Evolutionary conservation across 1,140 invertebrate genomes (phyloP).

Genomic region (Drosophila neocordata): DNA sequence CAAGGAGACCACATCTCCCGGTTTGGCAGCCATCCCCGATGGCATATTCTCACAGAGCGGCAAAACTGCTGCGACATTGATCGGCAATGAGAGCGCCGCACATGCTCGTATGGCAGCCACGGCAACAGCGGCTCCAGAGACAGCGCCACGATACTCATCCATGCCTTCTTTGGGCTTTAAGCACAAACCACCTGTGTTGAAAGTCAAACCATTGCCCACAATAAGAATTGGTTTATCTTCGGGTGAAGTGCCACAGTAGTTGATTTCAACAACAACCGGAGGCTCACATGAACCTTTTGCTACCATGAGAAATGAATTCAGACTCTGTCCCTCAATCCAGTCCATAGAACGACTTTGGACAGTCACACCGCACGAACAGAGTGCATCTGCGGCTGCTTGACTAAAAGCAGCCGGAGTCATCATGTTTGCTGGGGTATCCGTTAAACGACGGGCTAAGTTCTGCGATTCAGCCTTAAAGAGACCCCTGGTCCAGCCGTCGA

Average conservation of each 20-base stretch:
- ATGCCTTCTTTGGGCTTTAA: slow-evolving; percentile 89
- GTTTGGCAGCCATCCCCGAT: slow-evolving; percentile 91
- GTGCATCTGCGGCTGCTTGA: slow-evolving; percentile 84
- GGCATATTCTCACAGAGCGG: slow-evolving; percentile 95
- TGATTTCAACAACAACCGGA: slow-evolving; percentile 79
- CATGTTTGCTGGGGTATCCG: slow-evolving; percentile 93
- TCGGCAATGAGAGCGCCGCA: slow-evolving; percentile 84
- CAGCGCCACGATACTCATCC: slow-evolving; percentile 94
- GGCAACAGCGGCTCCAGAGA: slow-evolving; percentile 83
- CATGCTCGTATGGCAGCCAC: slow-evolving; percentile 66
- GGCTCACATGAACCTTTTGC: slow-evolving; percentile 89
- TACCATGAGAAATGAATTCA: slow-evolving; percentile 88
- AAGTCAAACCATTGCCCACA: slow-evolving; percentile 68
- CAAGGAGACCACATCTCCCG: slow-evolving; percentile 92
- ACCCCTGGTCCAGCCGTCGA: slow-evolving; percentile 88
- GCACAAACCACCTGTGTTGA: slow-evolving; percentile 90
- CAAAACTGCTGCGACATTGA: slow-evolving; percentile 90
- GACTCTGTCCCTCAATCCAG: slow-evolving; percentile 63
- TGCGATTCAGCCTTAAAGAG: slow-evolving; percentile 91
- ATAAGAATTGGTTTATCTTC: slow-evolving; percentile 62
- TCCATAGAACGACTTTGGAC: slow-evolving; percentile 86
- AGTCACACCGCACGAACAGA: slow-evolving; percentile 84
- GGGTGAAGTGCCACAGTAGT: slow-evolving; percentile 55
- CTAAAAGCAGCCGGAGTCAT: slow-evolving; percentile 94
- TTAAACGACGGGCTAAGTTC: slow-evolving; percentile 90